Base-by-base conservation (phyloP, 2,888 invertebrate genomes). In the Polietes domitor region DNA sequence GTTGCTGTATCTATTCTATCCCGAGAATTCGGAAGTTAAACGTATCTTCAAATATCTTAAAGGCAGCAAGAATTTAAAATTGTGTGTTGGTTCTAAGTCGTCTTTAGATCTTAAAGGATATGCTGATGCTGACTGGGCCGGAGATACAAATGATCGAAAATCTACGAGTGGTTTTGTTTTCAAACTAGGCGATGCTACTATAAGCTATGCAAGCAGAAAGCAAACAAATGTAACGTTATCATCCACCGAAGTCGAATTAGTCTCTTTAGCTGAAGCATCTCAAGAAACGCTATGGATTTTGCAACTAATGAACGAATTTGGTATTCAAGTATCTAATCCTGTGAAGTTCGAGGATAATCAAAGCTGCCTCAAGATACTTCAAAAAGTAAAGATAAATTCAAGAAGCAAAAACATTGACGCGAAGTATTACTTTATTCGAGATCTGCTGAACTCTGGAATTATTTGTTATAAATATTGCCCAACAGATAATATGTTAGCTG, bases 111-210 rank as follows among this genome's bases (percentile, higher is more conserved):
- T 77, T 1, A 50, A 47, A 19, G 71, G 71, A 0, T 77, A 32
- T 61, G 58, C 77, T 15, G 58, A 77, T 71, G 61, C 77, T 2
- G 71, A 70, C 28, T 71, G 71, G 77, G 70, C 71, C 19, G 71
- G 71, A 70, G 58, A 77, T 12, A 47, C 47, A 2, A 77, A 61
- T 9, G 53, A 9, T 5, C 55, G 71, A 12, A 71, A 77, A 43
- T 77, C 77, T 19, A 76, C 65, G 12, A 74, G 55, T 21, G 37
- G 55, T 5, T 74, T n/a, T n/a, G n/a, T 74, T 61, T 43, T 74
- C 26, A 74, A 43, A 17, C 50, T 74, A 50, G 75, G 50, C 21
- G 50, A 75, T 28, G 75, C 63, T 6, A 50, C 47, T 17, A 47
- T 65, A 3, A 63, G 63, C 15, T 50, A 75, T 65, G 63, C 63